Base-by-base conservation (phyloP, 1,140 invertebrate species). In the Ptiloglossa arizonensis region DNA sequence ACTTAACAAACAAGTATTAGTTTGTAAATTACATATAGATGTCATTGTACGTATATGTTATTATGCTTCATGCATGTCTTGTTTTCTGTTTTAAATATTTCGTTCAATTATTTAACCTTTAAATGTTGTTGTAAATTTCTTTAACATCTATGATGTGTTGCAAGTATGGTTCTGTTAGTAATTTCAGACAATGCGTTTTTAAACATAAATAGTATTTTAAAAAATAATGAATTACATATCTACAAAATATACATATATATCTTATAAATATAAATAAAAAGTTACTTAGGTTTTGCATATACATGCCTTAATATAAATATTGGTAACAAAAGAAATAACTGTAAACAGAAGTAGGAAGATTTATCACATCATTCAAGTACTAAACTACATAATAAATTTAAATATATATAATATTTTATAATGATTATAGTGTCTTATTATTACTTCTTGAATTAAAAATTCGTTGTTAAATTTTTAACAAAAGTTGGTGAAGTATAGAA, bases 391-490 rank as follows among this genome's bases (percentile, higher is more conserved):
- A 29, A 29, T 29, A 5, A 56, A 29, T 56, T 29, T 29, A 56
- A 29, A 29, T 56, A 48, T 17, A n/a, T 48, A 56, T 56, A 56
- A 56, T 56, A 56, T 56, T 29, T 56, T 13, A 56, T 27, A 27
- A 15, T 56, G 24, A 24, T 56, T 56, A 56, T 17, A 56, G 9
- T 29, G 27, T 56, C 29, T 15, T 29, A 29, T 24, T 29, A 27
- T 56, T 56, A 17, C 24, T 29, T 29, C 24, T 56, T 13, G 54
- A 56, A 56, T 56, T 27, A 56, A 56, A 56, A 56, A 56, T 56
- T 56, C 24, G 24, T 56, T 56, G 24, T 56, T 56, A 56, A 29
- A 29, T 56, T 56, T 17, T 56, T 56, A 9, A 56, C 24, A 15
- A 27, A 13, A 41, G 22, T 3, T 29, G 24, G 24, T 56, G 24